A percentile compares a stretch with the other conserved stretches of the same genome.
Conservation (phyloP, 2,888 invertebrate genomes). For the Pyralis farinalis region DNA sequence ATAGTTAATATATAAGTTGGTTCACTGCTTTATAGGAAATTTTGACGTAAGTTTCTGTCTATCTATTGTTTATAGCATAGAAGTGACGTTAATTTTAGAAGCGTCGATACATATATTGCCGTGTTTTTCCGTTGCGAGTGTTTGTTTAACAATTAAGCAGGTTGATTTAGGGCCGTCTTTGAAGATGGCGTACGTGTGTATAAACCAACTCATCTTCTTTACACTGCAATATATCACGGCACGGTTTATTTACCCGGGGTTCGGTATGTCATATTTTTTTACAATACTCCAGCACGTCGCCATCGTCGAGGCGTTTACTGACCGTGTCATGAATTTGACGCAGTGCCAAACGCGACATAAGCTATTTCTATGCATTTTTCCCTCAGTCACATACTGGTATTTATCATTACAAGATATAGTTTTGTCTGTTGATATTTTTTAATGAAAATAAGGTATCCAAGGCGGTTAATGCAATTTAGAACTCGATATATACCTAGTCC, state of each 20-base stretch:
- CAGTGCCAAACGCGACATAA: slow-evolving; percentile 62
- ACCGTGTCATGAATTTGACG: slow-evolving; percentile 46
- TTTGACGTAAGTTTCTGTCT: no score
- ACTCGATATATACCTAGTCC: no score
- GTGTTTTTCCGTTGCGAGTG: slow-evolving; percentile 17
- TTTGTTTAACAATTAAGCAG: slow-evolving; percentile 41
- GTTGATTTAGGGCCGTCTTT: slow-evolving; percentile 50
- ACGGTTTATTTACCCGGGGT: slow-evolving; percentile 52
- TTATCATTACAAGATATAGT: slow-evolving; percentile 7
- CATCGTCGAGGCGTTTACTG: slow-evolving; percentile 42
- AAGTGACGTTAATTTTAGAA: slow-evolving; percentile 2
- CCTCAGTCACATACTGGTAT: slow-evolving; percentile 22
- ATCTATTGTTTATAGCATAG: no score
- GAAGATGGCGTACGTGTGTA: slow-evolving; percentile 38
- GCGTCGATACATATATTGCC: not conserved
- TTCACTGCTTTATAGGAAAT: no score
- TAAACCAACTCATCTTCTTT: slow-evolving; percentile 31
- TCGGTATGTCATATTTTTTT: slow-evolving; percentile 55
- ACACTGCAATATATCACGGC: slow-evolving; percentile 37
- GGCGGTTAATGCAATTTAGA: no score
- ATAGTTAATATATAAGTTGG: no score
- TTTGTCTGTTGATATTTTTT: no score
- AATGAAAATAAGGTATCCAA: no score
- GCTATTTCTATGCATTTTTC: slow-evolving; percentile 56
- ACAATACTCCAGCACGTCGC: slow-evolving; percentile 30